Conservation (phyloP, 2,113 vertebrate species). For the Protomyctophum bolini region DNA sequence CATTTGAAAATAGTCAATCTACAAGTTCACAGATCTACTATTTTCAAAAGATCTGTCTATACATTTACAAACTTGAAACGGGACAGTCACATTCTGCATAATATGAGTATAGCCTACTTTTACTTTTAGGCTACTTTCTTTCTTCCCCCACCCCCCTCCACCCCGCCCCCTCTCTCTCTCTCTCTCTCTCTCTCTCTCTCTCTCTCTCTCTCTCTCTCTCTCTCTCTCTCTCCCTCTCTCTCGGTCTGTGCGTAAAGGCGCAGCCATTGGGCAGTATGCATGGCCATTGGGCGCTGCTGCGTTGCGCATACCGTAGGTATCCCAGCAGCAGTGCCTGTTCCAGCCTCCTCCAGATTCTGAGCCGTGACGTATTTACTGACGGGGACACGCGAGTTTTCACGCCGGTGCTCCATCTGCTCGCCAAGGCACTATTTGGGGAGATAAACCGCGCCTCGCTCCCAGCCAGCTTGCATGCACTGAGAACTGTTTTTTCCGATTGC, state of each 20-base stretch:
- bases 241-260: slow-evolving; percentile 30
- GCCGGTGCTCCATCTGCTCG: slow-evolving; percentile 73
- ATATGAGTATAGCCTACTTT: no score
- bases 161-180: slow-evolving; percentile 1
- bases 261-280: not conserved
- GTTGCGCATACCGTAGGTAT: not conserved
- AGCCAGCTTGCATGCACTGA: slow-evolving; percentile 33
- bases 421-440: slow-evolving; percentile 74
- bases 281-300: slow-evolving; percentile 8
- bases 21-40: no score
- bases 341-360: slow-evolving; percentile 52
- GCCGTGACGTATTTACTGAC: slow-evolving; percentile 81
- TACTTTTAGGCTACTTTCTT: no score
- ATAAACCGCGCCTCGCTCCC: slow-evolving; percentile 73
- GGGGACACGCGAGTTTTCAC: slow-evolving; percentile 82
- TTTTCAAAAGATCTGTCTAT: no score
- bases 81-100: no score
- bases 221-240: slow-evolving; percentile 9
- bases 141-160: no score
- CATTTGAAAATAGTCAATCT: no score
- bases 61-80: no score
- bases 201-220: slow-evolving; percentile 12
- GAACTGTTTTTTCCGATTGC: slow-evolving; percentile 56
- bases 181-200: slow-evolving; percentile 12
- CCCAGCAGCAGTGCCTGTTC: slow-evolving; percentile 14